Evolutionary conservation across 2,797 vertebrate species (phyloP).

Genomic region (Microhierax caerulescens): DNA sequence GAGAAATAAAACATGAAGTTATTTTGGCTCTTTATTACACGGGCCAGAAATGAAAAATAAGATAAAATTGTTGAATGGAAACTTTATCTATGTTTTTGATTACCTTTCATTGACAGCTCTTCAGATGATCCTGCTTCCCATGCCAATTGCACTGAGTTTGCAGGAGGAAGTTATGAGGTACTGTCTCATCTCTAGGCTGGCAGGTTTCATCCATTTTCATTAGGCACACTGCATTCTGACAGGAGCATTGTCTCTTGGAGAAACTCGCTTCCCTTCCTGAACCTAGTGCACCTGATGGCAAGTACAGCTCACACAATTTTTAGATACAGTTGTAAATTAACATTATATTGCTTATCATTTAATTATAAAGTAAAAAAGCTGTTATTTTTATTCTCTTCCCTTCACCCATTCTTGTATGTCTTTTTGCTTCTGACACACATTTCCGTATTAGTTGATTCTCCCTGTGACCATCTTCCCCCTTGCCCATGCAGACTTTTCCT

Average conservation of each 20-base stretch:
- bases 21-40: neutral
- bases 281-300: neutral
- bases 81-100: neutral
- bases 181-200: neutral
- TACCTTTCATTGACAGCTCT: neutral
- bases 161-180: neutral
- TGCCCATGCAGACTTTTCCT: neutral
- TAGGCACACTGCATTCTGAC: neutral
- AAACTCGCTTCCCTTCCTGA: neutral
- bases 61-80: neutral
- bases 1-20: neutral
- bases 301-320: neutral
- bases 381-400: neutral
- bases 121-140: neutral
- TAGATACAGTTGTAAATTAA: neutral
- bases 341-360: neutral
- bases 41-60: neutral
- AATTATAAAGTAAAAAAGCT: neutral
- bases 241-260: neutral
- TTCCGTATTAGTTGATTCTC: neutral
- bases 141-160: neutral
- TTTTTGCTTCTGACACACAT: neutral
- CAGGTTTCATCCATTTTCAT: neutral
- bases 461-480: neutral
- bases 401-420: neutral